Percentiles rank a stretch among this genome's conserved stretches.
These are phyloP conservation scores for Pristionchus japonicus DNA, from an alignment of 2,888 invertebrate species.

Conservation along the genomic window DNA sequence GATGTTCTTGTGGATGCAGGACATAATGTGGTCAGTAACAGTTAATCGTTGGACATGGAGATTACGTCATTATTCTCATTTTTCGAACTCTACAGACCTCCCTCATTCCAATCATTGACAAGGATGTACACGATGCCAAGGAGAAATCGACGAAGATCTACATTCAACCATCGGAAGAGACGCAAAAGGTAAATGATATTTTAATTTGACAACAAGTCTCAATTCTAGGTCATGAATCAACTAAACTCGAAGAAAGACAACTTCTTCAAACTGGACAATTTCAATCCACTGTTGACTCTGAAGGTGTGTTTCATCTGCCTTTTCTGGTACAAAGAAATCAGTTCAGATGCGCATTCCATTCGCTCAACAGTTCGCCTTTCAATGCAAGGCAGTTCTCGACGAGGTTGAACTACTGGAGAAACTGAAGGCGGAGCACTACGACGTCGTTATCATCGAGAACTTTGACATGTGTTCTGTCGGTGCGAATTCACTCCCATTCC, in stretches of 20 bases:
- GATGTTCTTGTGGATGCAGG: constrained; percentile 34
- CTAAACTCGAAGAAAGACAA: not conserved
- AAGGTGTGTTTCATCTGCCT: too few species aligned
- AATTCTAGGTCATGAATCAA: not conserved
- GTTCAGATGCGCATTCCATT: not conserved
- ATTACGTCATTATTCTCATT: not conserved
- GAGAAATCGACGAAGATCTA: constrained; percentile 19
- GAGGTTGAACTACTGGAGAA: not conserved
- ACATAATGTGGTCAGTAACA: constrained; percentile 10
- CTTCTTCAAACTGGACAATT: not conserved
- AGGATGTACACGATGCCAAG: not conserved
- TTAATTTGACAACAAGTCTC: not conserved
- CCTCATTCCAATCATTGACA: constrained; percentile 17
- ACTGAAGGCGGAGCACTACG: not conserved
- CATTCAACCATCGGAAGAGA: not conserved
- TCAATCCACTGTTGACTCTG: not conserved
- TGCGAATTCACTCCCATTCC: not conserved
- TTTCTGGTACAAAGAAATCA: too few species aligned
- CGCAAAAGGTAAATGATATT: not conserved
- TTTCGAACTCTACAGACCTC: not conserved
- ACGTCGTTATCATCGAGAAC: not conserved
- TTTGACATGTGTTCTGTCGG: constrained; percentile 15
- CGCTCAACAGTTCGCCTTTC: not conserved
- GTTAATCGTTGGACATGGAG: not conserved
- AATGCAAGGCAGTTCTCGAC: constrained; percentile 18